Evolutionary conservation across 2,797 vertebrate species (phyloP), one percentile per base, ranked within the genome.

Genomic region (Leuciscus waleckii): DNA sequence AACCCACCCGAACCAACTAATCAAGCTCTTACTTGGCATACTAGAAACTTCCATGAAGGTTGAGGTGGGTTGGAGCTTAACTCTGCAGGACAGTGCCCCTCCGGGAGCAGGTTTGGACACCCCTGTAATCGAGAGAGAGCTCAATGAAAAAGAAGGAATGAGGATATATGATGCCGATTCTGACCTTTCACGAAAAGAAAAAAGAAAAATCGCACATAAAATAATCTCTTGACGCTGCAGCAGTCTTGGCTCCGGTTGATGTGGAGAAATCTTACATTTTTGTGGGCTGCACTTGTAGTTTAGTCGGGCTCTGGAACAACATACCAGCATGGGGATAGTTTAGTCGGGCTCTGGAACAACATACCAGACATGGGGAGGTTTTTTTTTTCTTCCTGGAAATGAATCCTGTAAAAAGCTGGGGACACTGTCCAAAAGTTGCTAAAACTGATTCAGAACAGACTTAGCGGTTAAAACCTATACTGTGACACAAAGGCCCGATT

Each of bases 261-360:
- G 51, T 37, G 37, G 43, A 65, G 74, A 51, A 39, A 32, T 29
- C 71, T 56, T 16, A 51, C 85, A 70, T 85, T 83, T 61, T 85
- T 83, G 85, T 76, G 88, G 83, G 43, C 43, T 76, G 79, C 79
- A 86, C 71, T 86, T 81, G 84, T 84, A 81, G 69, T 77, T 82
- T 65, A 65, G 41, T 54, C 21, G 6, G 46, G 41, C 26, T 26
- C 21, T 67, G 37, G 67, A n/a, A 82, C 82, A 79, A n/a, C n/a
- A n/a, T n/a, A n/a, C n/a, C n/a, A n/a, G n/a, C 58, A 35, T 1
- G 0, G 46, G 46, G 68, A 75, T 84, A 81, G 69, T 77, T 82
- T 65, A 65, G 41, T 54, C 21, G 6, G 46, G 41, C 26, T 26
- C 21, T 67, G 37, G 67, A n/a, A 82, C 82, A 79, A 79, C 41